A percentile compares a stretch with the other conserved stretches of the same genome.
Evolutionary conservation across 2,888 invertebrate genomes (phyloP).

Genomic region (Pteria penguin): DNA sequence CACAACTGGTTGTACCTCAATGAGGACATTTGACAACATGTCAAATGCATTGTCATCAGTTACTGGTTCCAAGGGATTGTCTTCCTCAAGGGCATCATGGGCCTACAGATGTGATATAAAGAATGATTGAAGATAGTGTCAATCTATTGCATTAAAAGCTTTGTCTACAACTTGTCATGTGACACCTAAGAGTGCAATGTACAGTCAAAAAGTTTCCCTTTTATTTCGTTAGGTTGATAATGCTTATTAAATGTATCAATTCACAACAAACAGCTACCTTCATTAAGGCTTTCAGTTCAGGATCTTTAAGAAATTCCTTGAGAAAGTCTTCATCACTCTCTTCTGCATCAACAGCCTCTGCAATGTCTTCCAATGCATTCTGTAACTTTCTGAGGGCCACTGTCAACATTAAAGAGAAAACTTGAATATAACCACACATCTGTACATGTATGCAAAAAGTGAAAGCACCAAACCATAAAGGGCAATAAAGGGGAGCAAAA

Average conservation of each 20-base stretch:
- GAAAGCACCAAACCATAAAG: too few relatives aligned
- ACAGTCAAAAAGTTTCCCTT: not conserved
- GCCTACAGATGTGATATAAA: slow-evolving; percentile 59
- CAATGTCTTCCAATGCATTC: slow-evolving; percentile 63
- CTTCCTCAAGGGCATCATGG: slow-evolving; percentile 66
- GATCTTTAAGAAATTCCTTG: slow-evolving; percentile 61
- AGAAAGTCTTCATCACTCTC: slow-evolving; percentile 68
- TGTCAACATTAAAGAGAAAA: slow-evolving; percentile 41
- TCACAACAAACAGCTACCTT: slow-evolving; percentile 58
- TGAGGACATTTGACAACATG: slow-evolving; percentile 58
- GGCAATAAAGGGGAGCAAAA: too few relatives aligned
- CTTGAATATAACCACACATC: too few relatives aligned
- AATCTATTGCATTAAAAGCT: too few relatives aligned
- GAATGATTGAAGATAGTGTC: not conserved
- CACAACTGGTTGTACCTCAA: slow-evolving; percentile 49
- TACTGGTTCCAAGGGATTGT: slow-evolving; percentile 51
- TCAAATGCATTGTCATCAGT: slow-evolving; percentile 54
- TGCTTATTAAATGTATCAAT: not conserved
- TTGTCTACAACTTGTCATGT: too few relatives aligned
- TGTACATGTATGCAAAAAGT: not conserved
- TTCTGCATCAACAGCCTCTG: slow-evolving; percentile 59
- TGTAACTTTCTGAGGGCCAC: slow-evolving; percentile 66
- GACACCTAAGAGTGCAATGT: not conserved
- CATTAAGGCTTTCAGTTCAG: slow-evolving; percentile 59
- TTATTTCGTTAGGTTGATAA: not conserved